Conservation (phyloP, 1,140 invertebrate species). For the Frieseomelitta varia region DNA sequence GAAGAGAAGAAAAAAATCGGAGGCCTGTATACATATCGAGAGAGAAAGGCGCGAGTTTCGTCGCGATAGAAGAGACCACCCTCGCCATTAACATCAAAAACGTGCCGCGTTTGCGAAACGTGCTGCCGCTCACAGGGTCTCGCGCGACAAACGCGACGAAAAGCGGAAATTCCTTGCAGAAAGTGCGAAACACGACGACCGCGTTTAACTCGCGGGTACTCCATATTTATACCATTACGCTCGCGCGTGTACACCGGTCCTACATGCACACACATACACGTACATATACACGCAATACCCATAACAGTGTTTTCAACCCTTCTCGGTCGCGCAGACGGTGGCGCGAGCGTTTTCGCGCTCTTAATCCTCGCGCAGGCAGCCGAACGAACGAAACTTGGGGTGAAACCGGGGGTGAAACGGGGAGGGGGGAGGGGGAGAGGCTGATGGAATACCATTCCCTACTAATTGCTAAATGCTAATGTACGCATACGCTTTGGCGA, state of each 20-base stretch:
- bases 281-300: too few relatives aligned
- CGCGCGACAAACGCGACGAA: constrained; percentile 30
- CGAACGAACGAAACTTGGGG: constrained; percentile 7
- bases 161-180: constrained; percentile 42
- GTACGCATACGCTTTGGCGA: constrained; percentile 61
- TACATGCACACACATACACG: not conserved
- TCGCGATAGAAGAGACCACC: constrained; percentile 11
- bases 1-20: not conserved
- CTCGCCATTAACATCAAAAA: constrained; percentile 34
- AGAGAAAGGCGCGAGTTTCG: not conserved
- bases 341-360: not conserved
- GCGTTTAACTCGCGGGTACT: constrained; percentile 44
- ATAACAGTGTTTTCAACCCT: not conserved
- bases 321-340: not conserved
- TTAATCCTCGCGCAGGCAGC: constrained; percentile 18
- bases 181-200: constrained; percentile 32
- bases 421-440: not conserved
- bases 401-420: constrained; percentile 5
- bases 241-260: not conserved
- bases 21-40: not conserved
- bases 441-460: constrained; percentile 38
- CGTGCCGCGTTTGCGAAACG: constrained; percentile 22
- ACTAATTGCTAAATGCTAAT: constrained; percentile 71
- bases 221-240: constrained; percentile 51
- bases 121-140: not conserved